phyloP scores from a whole-genome alignment of 37 sponge, comb jelly and placozoan species.

The Agelas oroides region DNA sequence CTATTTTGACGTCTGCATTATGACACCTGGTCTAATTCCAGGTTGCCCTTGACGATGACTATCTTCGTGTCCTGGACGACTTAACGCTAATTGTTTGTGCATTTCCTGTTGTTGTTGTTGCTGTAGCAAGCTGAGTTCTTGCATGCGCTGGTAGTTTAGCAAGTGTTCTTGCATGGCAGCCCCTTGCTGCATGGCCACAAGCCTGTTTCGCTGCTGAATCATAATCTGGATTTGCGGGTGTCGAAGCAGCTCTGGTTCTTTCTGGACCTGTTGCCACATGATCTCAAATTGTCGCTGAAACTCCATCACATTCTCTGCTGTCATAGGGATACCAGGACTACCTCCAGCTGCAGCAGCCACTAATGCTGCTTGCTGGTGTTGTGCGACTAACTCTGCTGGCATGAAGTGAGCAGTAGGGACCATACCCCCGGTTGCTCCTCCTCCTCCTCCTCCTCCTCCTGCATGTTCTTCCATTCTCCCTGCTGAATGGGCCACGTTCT shows the following conservation, averaged over 20 bases:
- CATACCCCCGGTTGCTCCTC: too few species aligned
- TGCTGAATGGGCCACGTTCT: not conserved
- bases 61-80: slow-evolving; percentile 7
- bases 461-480: not conserved
- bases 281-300: slow-evolving; percentile 30
- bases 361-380: slow-evolving; percentile 34
- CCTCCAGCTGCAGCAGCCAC: not conserved
- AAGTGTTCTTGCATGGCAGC: not conserved
- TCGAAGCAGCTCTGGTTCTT: slow-evolving; percentile 36
- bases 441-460: too few species aligned
- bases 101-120: slow-evolving; percentile 44
- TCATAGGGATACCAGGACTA: not conserved
- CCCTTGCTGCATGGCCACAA: slow-evolving; percentile 16
- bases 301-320: slow-evolving; percentile 10
- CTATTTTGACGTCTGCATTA: slow-evolving; percentile 3
- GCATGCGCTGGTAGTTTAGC: not conserved
- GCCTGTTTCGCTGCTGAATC: slow-evolving; percentile 10
- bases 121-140: not conserved
- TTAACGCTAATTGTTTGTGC: not conserved
- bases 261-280: slow-evolving; percentile 26
- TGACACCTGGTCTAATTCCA: slow-evolving; percentile 47
- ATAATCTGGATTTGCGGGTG: slow-evolving; percentile 22
- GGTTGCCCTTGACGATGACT: not conserved
- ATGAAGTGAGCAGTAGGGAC: not conserved
- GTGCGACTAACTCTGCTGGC: slow-evolving; percentile 3